Conservation (phyloP, 2,797 vertebrate genomes). For the Glossophaga mutica region DNA sequence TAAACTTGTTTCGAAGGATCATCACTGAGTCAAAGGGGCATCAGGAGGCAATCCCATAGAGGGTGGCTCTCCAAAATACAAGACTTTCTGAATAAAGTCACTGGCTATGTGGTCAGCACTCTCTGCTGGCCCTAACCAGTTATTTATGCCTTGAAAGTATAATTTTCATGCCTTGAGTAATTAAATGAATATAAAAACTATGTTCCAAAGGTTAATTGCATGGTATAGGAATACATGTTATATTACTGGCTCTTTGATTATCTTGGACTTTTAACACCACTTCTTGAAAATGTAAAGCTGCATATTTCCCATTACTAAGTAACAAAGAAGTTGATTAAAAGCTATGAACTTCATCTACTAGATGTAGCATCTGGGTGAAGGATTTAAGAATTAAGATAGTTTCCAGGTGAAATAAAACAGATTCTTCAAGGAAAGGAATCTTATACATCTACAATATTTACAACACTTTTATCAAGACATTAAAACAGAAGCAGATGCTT, state of each 20-base stretch:
- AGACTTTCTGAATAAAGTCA: background rate
- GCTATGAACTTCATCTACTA: constrained; percentile 44
- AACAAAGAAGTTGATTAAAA: constrained; percentile 71
- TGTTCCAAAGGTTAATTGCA: constrained; percentile 47
- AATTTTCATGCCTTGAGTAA: constrained; percentile 30
- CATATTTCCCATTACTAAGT: constrained; percentile 59
- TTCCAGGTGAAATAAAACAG: constrained; percentile 75
- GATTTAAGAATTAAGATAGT: constrained; percentile 69
- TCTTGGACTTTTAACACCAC: constrained; percentile 59
- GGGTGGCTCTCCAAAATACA: background rate
- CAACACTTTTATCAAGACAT: constrained; percentile 76
- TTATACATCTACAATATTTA: constrained; percentile 72
- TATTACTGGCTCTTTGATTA: constrained; percentile 55
- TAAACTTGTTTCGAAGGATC: constrained; percentile 36
- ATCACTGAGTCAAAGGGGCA: background rate
- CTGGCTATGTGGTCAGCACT: background rate
- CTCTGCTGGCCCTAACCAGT: background rate
- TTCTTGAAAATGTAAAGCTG: constrained; percentile 60
- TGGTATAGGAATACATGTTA: background rate
- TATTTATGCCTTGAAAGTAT: background rate
- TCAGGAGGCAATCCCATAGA: background rate
- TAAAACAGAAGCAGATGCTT: constrained; percentile 78
- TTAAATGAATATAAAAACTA: constrained; percentile 24
- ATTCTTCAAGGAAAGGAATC: constrained; percentile 62
- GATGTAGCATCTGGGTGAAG: constrained; percentile 58